These are phyloP conservation scores for Plectrocnemia conspersa DNA, from an alignment of 1,140 invertebrate genomes.

Conservation along the genomic window DNA sequence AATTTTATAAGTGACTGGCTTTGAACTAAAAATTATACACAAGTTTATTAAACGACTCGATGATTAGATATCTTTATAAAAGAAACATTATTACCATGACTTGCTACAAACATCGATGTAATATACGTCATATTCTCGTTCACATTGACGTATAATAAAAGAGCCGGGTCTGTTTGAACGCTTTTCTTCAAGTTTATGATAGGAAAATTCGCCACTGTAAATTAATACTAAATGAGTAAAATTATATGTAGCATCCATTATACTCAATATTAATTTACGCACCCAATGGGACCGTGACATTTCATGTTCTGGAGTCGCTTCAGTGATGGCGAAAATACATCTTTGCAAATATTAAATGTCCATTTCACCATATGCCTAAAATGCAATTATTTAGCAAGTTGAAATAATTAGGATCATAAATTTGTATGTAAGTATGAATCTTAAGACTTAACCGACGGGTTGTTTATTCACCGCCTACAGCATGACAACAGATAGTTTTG, in stretches of 20 bases:
- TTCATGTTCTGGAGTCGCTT: slow-evolving; percentile 65
- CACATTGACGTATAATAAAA: slow-evolving; percentile 77
- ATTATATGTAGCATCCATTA: background rate
- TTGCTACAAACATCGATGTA: slow-evolving; percentile 75
- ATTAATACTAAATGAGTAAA: slow-evolving; percentile 27
- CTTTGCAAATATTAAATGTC: slow-evolving; percentile 83
- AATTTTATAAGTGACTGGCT: slow-evolving; percentile 67
- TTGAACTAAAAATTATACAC: slow-evolving; percentile 48
- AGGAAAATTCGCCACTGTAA: slow-evolving; percentile 73
- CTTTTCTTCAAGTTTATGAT: slow-evolving; percentile 75
- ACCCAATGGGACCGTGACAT: slow-evolving; percentile 87
- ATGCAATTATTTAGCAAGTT: slow-evolving; percentile 12
- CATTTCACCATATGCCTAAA: slow-evolving; percentile 75
- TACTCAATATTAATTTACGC: slow-evolving; percentile 37
- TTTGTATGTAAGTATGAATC: no score
- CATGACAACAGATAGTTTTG: no score
- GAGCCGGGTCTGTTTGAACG: slow-evolving; percentile 67
- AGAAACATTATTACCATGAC: slow-evolving; percentile 51
- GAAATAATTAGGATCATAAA: no score
- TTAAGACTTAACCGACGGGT: no score
- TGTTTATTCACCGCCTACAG: no score
- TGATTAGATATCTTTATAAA: slow-evolving; percentile 8
- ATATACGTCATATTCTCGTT: slow-evolving; percentile 69
- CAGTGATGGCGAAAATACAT: slow-evolving; percentile 71
- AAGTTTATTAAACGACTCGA: slow-evolving; percentile 12